Percentiles rank a stretch among this genome's conserved stretches.
These are phyloP conservation scores for Brachylomia viminalis DNA, from an alignment of 2,888 invertebrate species.

Conservation along the genomic window DNA sequence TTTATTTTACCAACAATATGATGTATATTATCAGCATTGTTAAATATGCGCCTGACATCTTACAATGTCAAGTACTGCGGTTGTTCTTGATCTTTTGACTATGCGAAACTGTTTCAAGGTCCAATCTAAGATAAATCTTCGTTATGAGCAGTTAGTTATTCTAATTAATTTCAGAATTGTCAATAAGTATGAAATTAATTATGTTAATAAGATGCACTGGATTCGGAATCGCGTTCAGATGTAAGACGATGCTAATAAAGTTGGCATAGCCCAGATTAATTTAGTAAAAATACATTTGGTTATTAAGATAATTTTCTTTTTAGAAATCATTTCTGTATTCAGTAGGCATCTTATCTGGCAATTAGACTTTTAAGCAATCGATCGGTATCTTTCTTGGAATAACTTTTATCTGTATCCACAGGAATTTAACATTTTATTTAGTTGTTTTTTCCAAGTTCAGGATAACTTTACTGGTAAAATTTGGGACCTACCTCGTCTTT, in stretches of 20 bases:
- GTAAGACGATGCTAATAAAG: slow-evolving; percentile 1
- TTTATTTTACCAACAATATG: background rate
- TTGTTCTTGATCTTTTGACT: slow-evolving; percentile 73
- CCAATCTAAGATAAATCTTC: slow-evolving; percentile 44
- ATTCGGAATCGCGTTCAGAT: background rate
- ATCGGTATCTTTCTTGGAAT: background rate
- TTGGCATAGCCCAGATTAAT: background rate
- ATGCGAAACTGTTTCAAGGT: slow-evolving; percentile 73
- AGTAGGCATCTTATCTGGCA: background rate
- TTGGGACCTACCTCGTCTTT: background rate
- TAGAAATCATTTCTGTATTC: background rate
- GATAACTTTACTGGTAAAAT: background rate
- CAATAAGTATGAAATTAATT: slow-evolving; percentile 21
- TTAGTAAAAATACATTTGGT: background rate
- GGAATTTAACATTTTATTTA: background rate
- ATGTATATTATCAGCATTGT: slow-evolving; percentile 46
- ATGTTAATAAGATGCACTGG: slow-evolving; percentile 28
- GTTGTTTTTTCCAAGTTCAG: background rate
- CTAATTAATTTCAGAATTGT: slow-evolving; percentile 38
- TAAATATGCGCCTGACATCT: slow-evolving; percentile 24
- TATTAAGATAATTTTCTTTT: too few relatives aligned
- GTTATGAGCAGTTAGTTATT: slow-evolving; percentile 10
- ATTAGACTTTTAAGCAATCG: background rate
- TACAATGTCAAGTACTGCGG: slow-evolving; percentile 59
- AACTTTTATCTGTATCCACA: background rate